These are phyloP conservation scores for Phenacoccus solenopsis DNA, from an alignment of 1,140 invertebrate genomes.

Conservation along the genomic window DNA sequence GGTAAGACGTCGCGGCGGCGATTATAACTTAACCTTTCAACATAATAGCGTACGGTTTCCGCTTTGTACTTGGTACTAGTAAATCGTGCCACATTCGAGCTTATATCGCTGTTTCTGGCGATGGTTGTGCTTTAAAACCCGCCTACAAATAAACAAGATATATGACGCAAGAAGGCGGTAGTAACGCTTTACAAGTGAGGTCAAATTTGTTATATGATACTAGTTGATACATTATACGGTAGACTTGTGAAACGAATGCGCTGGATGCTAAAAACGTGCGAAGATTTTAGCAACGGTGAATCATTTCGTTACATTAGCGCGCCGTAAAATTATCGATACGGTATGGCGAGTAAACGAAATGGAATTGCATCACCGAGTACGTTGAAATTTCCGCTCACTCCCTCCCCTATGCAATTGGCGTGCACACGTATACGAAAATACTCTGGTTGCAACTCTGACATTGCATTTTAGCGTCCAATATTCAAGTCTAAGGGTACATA, in stretches of 20 bases:
- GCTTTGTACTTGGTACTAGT: conserved; percentile 1
- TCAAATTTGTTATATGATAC: conserved; percentile 17
- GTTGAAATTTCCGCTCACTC: neutral
- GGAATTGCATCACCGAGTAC: neutral
- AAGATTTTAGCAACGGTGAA: conserved; percentile 1
- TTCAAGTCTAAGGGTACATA: no score
- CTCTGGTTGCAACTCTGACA: no score
- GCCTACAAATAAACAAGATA: conserved; percentile 4
- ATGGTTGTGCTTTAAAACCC: neutral
- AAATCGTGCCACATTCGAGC: neutral
- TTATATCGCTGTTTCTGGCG: neutral
- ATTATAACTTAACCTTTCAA: neutral
- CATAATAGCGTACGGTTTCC: neutral
- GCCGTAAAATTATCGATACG: neutral
- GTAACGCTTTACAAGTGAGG: conserved; percentile 6
- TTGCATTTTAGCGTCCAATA: no score
- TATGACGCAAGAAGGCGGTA: conserved; percentile 16
- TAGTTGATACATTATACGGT: conserved; percentile 7
- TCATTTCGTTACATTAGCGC: neutral
- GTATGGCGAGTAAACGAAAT: no score
- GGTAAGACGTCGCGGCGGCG: no score
- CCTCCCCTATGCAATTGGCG: no score
- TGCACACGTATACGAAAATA: no score
- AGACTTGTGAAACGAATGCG: neutral
- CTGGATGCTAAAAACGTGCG: neutral